Evolutionary conservation across 2,797 vertebrate species (phyloP), one percentile per base, ranked within the genome.

Genomic region (Distichodus sexfasciatus): DNA sequence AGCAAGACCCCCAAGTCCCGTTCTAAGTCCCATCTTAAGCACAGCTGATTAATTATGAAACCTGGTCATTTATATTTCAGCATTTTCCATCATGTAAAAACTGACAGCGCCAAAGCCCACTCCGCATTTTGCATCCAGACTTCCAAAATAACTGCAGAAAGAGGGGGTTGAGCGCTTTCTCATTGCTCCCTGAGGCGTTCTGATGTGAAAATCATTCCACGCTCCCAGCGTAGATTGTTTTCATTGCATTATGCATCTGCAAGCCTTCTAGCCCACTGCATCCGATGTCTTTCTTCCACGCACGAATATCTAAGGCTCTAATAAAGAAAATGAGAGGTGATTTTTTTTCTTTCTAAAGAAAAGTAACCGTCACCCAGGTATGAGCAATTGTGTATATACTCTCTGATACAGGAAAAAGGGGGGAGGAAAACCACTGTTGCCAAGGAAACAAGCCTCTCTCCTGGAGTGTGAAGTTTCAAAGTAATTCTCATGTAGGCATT

Each of bases 381-480:
- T 40, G 68, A 76, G 63, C 47, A 40, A 31, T 46, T 50, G 50
- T 3, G 21, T 76, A 68, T 65, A 68, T 58, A 50, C 57, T 60
- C 47, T 6, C 29, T 44, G 66, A 66, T 69, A 73, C 69, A 75
- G 67, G 57, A 69, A 75, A 72, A 72, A 77, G 44, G 81, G 77
- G 76, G 2, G 65, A 61, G 81, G 74, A 64, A 33, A 41, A 73
- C 78, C 82, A 76, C 35, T 81, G 91, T 92, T 90, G 80, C 90
- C 90, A 82, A 80, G 91, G 90, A 89, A 92, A 92, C 91, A 87
- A 79, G 90, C 64, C 57, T 81, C 73, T 76, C 73, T 75, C 63
- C 61, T 40, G 54, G 51, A 76, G 67, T 71, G 77, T 66, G 64
- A 77, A 72, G 79, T 80, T 80, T 59, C 54, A 69, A 77, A 78